Base-by-base conservation (phyloP, 2,888 invertebrate genomes). In the Lasioglossum oenotherae region DNA sequence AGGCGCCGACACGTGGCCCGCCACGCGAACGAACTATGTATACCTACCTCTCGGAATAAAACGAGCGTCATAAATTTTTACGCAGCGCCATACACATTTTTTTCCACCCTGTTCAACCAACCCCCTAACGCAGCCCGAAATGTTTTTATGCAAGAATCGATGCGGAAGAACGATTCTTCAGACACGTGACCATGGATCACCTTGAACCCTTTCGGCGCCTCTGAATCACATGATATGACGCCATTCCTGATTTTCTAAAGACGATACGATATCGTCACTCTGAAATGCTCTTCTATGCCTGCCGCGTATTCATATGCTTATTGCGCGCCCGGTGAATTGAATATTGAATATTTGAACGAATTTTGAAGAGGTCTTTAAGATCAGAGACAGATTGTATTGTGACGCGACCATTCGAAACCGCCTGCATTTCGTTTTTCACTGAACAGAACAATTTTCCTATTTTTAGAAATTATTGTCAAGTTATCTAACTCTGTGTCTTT, bases 1-100 rank as follows among this genome's bases (percentile, higher is more conserved):
- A 74, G 83, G 60, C 64, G 35, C 77, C 79, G 92, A 90, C 93
- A 91, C 93, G 93, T 93, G 93, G 89, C 91, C 71, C 73, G 88
- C 80, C 88, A 35, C 67, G 31, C 27, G 31, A 31, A 6, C 64
- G 2, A 64, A 31, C 27, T 31, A 16, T 35, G 35, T 35, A 35
- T 27, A 31, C 64, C 64, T 31, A 16, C 16, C 46, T 46, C 64
- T 46, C 64, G 64, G 53, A 77, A 86, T 85, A 86, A 85, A 80
- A 86, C 88, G 84, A 72, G 69, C 73, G 64, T 80, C 73, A 46
- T 87, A 86, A 88, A 89, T 89, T 88, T 81, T 53, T 81, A 76
- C 72, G 41, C 72, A 69, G 14, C 35, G 12, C 35, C 38, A 1
- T 16, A 16, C 38, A 19, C 38, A 19, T 27, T 64, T 67, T 44